phyloP scores from a whole-genome alignment of 1,140 invertebrate genomes.

The Radopholus similis region DNA sequence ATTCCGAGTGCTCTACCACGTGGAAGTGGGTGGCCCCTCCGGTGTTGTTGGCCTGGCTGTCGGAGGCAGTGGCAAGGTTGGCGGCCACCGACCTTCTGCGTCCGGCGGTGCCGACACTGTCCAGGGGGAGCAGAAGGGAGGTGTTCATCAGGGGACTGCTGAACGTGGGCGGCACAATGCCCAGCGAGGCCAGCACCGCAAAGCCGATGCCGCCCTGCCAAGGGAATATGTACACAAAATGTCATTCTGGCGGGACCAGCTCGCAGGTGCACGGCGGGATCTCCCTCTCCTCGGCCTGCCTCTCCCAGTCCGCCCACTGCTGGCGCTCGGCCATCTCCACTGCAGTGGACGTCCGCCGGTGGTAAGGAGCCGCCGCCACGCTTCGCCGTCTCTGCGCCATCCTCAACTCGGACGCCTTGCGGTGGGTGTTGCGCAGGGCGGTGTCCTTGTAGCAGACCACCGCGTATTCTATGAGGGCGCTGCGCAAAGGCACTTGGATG shows the following conservation, averaged over 20 bases:
- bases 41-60: background rate
- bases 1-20: no score
- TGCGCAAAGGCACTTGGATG: background rate
- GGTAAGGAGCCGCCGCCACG: no score
- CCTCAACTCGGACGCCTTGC: background rate
- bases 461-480: slow-evolving; percentile 44
- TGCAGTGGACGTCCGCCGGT: no score
- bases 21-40: no score
- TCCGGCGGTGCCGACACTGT: no score
- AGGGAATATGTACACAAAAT: background rate
- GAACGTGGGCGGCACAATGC: background rate
- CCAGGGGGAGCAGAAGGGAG: background rate
- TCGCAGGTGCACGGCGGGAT: slow-evolving; percentile 32
- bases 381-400: background rate
- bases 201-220: no score
- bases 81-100: no score
- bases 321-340: no score
- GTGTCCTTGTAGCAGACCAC: slow-evolving; percentile 43
- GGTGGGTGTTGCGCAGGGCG: slow-evolving; percentile 14
- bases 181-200: slow-evolving; percentile 7
- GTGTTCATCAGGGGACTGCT: background rate
- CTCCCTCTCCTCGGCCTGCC: no score
- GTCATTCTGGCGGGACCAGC: no score
- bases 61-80: no score
- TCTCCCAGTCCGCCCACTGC: no score